Conservation (phyloP, 2,797 vertebrate genomes). For the Hydrocynus forskahlii region DNA sequence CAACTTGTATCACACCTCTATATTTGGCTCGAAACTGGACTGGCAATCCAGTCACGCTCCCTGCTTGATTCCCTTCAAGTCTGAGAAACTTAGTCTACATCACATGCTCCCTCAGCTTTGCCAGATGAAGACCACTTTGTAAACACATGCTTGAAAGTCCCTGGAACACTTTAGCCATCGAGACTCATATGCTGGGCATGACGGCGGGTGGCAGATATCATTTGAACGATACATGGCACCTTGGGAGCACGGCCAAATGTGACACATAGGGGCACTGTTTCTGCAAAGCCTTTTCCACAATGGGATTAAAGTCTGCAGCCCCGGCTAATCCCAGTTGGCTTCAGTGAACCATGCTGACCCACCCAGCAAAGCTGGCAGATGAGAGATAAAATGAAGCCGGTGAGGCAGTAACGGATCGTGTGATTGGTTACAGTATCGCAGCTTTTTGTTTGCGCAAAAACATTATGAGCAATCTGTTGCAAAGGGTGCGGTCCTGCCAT, state of each 20-base stretch:
- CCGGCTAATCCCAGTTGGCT: slow-evolving; percentile 77
- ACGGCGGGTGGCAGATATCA: slow-evolving; percentile 8
- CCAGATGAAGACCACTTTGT: background rate
- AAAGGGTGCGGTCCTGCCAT: slow-evolving; percentile 1
- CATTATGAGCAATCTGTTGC: background rate
- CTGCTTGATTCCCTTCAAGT: background rate
- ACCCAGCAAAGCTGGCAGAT: slow-evolving; percentile 57
- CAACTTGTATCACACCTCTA: background rate
- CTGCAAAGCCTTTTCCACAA: slow-evolving; percentile 76
- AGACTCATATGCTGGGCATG: too few species aligned
- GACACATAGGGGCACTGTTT: slow-evolving; percentile 60
- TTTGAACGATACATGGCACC: slow-evolving; percentile 15
- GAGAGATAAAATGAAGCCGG: slow-evolving; percentile 59
- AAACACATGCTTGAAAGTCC: background rate
- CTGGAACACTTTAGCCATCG: background rate
- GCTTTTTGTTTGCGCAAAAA: slow-evolving; percentile 24
- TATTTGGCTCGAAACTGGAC: background rate
- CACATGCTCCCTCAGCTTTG: background rate
- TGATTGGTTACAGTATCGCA: slow-evolving; percentile 10
- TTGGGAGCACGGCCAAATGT: slow-evolving; percentile 45
- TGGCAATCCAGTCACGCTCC: background rate
- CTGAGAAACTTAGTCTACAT: background rate
- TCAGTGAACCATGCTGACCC: slow-evolving; percentile 65
- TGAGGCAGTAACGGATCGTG: slow-evolving; percentile 45
- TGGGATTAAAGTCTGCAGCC: slow-evolving; percentile 81